Base-by-base conservation (phyloP, 2,888 invertebrate genomes). In the Steromphala cineraria region DNA sequence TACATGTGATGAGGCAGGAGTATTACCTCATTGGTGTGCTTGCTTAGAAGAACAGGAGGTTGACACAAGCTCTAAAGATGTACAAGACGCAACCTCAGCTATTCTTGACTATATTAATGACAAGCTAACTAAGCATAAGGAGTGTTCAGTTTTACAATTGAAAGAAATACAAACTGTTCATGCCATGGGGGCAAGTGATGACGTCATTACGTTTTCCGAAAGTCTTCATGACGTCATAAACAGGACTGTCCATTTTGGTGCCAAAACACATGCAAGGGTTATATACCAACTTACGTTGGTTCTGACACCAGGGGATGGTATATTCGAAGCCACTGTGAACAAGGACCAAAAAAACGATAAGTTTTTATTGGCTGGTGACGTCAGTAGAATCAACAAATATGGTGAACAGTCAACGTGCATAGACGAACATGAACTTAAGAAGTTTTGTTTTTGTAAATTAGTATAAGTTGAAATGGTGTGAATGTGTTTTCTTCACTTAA, bases 1-100 rank as follows among this genome's bases (percentile, higher is more conserved):
- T 67, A 96, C 96, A 0, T 98, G 98, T 91, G 94, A 95, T 77
- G 94, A 94, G 81, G 97, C 98, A 0, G 95, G 94, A 0, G 97
- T 98, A 80, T 95, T 96, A 0, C 95, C 96, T 36, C 97, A 97
- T 31, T 78, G 71, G 53, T 82, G 82, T 19, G 19, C 78, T 13
- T 82, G 82, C 24, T 28, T 62, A 10, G 53, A 76, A 2, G 77
- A 67, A 3, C 19, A 76, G 15, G 8, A 24, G 8, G 21, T 21
- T 36, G 2, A 10, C 2, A 53, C 7, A 0, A 10, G 53, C 40
- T 7, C 17, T 10, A 8, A 31, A 24, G n/a, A 46, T 1, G 31
- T 19, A 10, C 55, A 31, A 1, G 8, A n/a, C 10, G 24, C 76
- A 8, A 75, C 31, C 0, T 5, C 56, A 17, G n/a, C 21, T 5